phyloP scores from a whole-genome alignment of 2,888 invertebrate species.

The Volucella bombylans region DNA sequence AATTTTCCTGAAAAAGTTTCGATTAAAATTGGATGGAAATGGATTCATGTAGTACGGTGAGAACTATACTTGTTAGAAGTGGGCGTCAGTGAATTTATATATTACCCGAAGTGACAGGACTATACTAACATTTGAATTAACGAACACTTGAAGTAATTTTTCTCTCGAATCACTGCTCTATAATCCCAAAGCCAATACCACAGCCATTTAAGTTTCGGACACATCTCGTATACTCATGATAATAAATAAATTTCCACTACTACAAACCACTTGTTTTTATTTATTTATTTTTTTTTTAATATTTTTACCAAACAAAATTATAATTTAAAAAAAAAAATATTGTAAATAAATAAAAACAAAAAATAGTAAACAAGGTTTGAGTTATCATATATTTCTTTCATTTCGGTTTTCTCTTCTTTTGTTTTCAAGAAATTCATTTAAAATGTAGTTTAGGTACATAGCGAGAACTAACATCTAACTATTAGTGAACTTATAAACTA shows the following conservation, averaged over 20 bases:
- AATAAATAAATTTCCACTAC: background rate
- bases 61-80: no score
- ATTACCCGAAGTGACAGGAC: no score
- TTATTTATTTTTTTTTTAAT: background rate
- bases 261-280: background rate
- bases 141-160: no score
- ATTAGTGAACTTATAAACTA: constrained; percentile 65
- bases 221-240: background rate
- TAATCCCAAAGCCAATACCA: constrained; percentile 3
- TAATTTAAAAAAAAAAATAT: constrained; percentile 27
- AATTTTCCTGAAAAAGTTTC: no score
- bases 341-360: constrained; percentile 23
- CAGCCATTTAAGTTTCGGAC: constrained; percentile 5
- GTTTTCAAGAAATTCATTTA: constrained; percentile 62
- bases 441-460: constrained; percentile 72
- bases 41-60: no score
- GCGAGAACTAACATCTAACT: constrained; percentile 66
- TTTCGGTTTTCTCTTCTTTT: constrained; percentile 21
- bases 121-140: no score
- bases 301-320: background rate
- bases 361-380: constrained; percentile 39
- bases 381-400: constrained; percentile 10
- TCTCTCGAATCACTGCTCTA: background rate
- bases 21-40: no score
- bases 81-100: no score